phyloP scores from a whole-genome alignment of 2,888 invertebrate genomes.

The Biston betularia region DNA sequence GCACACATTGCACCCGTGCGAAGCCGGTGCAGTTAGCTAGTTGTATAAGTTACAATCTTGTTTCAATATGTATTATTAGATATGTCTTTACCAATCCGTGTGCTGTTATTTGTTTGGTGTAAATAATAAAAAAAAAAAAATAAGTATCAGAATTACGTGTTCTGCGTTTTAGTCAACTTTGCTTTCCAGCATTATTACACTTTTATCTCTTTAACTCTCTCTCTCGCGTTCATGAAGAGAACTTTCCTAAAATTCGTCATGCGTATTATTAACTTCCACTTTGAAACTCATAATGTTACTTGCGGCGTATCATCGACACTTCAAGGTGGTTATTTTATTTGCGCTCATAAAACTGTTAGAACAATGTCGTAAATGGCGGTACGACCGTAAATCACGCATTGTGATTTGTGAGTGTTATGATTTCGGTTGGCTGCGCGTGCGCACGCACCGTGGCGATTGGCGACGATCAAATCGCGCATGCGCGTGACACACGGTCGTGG shows the following conservation, averaged over 20 bases:
- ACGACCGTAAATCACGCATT: slow-evolving; percentile 58
- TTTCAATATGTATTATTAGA: too few relatives aligned
- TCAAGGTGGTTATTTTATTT: slow-evolving; percentile 50
- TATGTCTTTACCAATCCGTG: too few relatives aligned
- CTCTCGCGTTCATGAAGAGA: background rate
- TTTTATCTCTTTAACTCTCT: too few relatives aligned
- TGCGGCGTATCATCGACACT: slow-evolving; percentile 26
- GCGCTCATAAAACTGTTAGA: slow-evolving; percentile 56
- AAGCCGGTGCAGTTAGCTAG: too few relatives aligned
- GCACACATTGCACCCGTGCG: too few relatives aligned
- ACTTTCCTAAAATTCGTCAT: background rate
- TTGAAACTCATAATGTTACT: slow-evolving; percentile 29
- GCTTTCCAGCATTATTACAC: too few relatives aligned
- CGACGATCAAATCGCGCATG: slow-evolving; percentile 61
- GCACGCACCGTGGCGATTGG: slow-evolving; percentile 69
- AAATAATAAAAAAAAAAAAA: too few relatives aligned
- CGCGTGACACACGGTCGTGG: slow-evolving; percentile 59
- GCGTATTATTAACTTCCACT: slow-evolving; percentile 26
- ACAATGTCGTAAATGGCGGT: slow-evolving; percentile 58
- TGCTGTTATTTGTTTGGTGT: too few relatives aligned
- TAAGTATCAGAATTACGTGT: too few relatives aligned
- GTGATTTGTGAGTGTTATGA: slow-evolving; percentile 51
- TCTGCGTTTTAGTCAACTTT: too few relatives aligned
- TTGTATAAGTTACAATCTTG: too few relatives aligned
- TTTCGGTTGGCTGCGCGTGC: slow-evolving; percentile 67